Base-by-base conservation (phyloP, 2,888 invertebrate species). In the Harmothoe impar region DNA sequence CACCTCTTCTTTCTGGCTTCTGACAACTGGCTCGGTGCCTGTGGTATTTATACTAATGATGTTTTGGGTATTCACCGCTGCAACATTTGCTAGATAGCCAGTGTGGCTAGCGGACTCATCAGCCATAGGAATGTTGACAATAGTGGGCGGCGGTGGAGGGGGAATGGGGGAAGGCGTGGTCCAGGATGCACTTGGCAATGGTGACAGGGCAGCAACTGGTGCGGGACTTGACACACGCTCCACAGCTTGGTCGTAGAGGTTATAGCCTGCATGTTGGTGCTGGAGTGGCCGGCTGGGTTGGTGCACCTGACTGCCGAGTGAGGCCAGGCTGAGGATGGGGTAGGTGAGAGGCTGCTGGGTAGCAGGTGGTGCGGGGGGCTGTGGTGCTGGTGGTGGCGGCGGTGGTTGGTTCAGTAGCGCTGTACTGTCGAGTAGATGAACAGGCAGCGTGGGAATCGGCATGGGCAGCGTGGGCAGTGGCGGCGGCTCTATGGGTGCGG, bases 361-460 rank as follows among this genome's bases (percentile, higher is more conserved):
- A 25, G 81, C 0, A 0, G 84, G 84, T 51, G 84, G n/a, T 43
- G 84, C 33, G 1, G 43, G 35, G 29, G 84, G 84, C 29, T 31
- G 84, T 35, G 84, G 84, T 72, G 81, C 31, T 33, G 33, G 81
- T 23, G 84, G 84, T 35, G 84, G 33, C 51, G 33, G 84, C 0
- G 84, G 78, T 29, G 78, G 78, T 29, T 5, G 78, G 1, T 20
- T 20, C 5, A 35, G 31, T 25, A 33, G 1, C 5, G n/a, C 78
- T 29, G 20, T 78, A 78, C 20, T 62, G 3, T 62, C 62, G 7
- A 25, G 29, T 72, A 25, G 72, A 3, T n/a, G 25, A 15, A 3
- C 25, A 5, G 72, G 29, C 29, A 15, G n/a, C n/a, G 72, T 25
- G n/a, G 72, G 72, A 7, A 25, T 62, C n/a, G 20, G 62, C 23